Evolutionary conservation across 2,888 invertebrate genomes (phyloP).

Genomic region (Odontocolon sp.): DNA sequence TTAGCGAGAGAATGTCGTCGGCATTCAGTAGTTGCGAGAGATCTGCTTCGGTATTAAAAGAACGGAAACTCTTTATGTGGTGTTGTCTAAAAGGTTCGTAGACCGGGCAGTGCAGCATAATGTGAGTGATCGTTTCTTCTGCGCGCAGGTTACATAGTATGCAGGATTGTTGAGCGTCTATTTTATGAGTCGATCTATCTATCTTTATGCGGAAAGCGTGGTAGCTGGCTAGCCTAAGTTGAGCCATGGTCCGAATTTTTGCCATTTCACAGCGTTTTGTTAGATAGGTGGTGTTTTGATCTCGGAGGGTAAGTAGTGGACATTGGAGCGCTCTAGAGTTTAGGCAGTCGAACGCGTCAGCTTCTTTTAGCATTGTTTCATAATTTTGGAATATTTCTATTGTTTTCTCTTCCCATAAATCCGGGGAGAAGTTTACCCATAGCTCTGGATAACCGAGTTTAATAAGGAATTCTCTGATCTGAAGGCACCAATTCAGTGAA

Average conservation of each 20-base stretch:
- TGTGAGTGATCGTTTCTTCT: neutral
- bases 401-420: constrained; percentile 6
- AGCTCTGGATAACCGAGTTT: neutral
- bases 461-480: neutral
- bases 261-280: neutral
- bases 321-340: constrained; percentile 1
- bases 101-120: neutral
- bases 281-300: neutral
- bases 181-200: neutral
- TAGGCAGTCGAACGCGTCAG: neutral
- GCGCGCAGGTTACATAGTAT: neutral
- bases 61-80: neutral
- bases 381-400: neutral
- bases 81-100: neutral
- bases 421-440: neutral
- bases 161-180: neutral
- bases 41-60: neutral
- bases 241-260: constrained; percentile 1
- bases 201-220: neutral
- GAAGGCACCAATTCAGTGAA: neutral
- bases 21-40: neutral
- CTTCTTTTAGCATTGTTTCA: neutral
- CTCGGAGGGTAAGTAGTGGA: neutral
- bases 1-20: neutral
- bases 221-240: neutral